Percentiles rank a stretch among this genome's conserved stretches.
These are phyloP conservation scores for Wiebesia pumilae DNA, from an alignment of 1,140 invertebrate species.

Conservation along the genomic window DNA sequence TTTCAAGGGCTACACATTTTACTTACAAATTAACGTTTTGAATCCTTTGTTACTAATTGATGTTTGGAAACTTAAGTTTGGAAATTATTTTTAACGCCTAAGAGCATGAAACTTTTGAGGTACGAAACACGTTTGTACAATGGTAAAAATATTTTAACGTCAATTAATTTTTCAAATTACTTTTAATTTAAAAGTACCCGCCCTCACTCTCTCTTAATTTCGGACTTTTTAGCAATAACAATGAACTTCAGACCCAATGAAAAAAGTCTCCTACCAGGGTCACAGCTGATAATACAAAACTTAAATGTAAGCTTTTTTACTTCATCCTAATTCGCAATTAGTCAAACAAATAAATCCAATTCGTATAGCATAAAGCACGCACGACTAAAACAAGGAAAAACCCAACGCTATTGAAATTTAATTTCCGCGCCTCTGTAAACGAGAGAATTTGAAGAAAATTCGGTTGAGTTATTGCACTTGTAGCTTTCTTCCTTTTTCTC, in stretches of 20 bases:
- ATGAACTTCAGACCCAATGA: not conserved
- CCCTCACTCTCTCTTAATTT: not conserved
- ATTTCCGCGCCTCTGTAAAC: not conserved
- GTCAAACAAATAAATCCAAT: not conserved
- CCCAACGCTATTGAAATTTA: conserved; percentile 20
- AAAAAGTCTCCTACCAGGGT: not conserved
- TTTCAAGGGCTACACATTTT: not conserved
- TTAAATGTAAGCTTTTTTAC: not conserved
- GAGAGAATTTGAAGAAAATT: not conserved
- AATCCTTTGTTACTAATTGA: not conserved
- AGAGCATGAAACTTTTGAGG: no score
- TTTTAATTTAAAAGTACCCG: no score
- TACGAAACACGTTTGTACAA: no score
- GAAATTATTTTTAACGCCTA: no score
- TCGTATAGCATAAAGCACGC: not conserved
- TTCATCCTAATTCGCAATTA: not conserved
- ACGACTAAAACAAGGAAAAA: not conserved
- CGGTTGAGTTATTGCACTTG: not conserved
- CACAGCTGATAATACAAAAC: not conserved
- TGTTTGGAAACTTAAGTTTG: no score
- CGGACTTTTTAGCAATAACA: not conserved
- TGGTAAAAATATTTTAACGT: no score
- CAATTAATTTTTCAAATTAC: no score
- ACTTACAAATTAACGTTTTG: not conserved
- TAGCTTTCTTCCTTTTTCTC: not conserved